Conservation (phyloP, 2,113 vertebrate genomes). For the Sclerurus mexicanus region DNA sequence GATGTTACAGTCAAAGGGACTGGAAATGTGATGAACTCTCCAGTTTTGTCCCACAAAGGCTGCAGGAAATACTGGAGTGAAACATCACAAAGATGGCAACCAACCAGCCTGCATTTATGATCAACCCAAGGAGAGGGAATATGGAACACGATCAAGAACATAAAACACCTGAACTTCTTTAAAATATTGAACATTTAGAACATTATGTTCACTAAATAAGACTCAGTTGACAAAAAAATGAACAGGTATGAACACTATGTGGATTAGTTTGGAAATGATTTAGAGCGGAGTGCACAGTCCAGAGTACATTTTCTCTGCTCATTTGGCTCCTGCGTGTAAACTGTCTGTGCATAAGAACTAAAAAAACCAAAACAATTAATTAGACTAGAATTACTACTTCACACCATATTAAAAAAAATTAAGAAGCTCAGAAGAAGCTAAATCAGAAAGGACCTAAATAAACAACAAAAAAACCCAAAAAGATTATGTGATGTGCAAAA, state of each 20-base stretch:
- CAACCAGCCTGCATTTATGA: neutral
- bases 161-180: conserved; percentile 19
- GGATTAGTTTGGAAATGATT: neutral
- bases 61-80: neutral
- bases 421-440: neutral
- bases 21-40: conserved; percentile 11
- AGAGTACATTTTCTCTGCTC: neutral
- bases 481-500: neutral
- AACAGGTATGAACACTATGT: neutral
- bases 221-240: neutral
- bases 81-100: neutral
- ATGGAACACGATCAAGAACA: neutral
- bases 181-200: conserved; percentile 11
- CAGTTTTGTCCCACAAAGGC: neutral
- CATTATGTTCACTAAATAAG: conserved; percentile 23
- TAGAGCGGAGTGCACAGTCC: neutral
- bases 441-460: neutral
- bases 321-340: neutral
- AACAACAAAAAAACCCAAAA: neutral
- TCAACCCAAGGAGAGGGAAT: neutral
- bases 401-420: neutral
- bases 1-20: neutral
- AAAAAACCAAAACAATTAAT: neutral
- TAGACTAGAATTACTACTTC: neutral
- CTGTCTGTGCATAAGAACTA: neutral